phyloP scores from a whole-genome alignment of 1,140 invertebrate species.

The Drosophila tropicalis region DNA sequence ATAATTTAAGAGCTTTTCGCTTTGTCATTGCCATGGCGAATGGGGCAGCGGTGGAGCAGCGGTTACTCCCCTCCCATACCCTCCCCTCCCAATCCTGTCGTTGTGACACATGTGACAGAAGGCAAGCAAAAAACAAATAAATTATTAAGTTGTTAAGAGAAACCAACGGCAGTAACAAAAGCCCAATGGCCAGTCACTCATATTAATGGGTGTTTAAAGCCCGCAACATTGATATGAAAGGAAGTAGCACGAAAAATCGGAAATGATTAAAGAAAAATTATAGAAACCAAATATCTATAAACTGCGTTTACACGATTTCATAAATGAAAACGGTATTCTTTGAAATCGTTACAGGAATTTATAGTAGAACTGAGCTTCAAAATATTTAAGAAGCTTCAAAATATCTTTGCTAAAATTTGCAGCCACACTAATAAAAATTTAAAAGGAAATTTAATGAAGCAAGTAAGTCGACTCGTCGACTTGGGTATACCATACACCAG shows the following conservation, averaged over 20 bases:
- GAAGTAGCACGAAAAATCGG: conserved; percentile 7
- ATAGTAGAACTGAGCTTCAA: no score
- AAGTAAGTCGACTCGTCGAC: no score
- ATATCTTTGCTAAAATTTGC: no score
- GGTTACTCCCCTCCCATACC: conserved; percentile 33
- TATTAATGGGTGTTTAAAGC: conserved; percentile 57
- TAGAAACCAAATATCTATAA: background rate
- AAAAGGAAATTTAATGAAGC: no score
- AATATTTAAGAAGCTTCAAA: no score
- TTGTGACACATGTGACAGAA: conserved; percentile 62
- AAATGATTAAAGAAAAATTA: conserved; percentile 15
- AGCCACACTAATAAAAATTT: no score
- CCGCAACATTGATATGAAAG: conserved; percentile 42
- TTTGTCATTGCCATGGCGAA: background rate
- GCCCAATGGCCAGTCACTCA: conserved; percentile 58
- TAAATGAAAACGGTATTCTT: no score
- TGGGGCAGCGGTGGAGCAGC: background rate
- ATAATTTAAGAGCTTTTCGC: conserved; percentile 64
- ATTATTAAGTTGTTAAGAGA: conserved; percentile 76
- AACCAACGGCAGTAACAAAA: conserved; percentile 15
- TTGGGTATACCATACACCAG: no score
- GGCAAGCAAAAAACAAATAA: conserved; percentile 51
- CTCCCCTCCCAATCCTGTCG: conserved; percentile 8
- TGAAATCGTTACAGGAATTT: no score
- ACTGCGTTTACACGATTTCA: background rate